Evolutionary conservation across 2,888 invertebrate species (phyloP).

Genomic region (Phengaris alcon): DNA sequence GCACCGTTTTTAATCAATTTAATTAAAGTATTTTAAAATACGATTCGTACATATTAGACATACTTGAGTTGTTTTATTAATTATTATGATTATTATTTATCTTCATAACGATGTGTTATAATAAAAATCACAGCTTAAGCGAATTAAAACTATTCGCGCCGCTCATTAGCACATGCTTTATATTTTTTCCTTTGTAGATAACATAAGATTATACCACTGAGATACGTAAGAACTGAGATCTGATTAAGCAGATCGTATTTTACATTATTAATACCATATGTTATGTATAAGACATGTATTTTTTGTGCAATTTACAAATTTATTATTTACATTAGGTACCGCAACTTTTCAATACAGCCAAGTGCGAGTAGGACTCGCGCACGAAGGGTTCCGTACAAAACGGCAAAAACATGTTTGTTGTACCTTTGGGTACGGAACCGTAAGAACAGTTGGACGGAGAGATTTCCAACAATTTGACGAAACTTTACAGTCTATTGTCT

Average conservation of each 20-base stretch:
- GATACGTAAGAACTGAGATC: neutral
- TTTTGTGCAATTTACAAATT: neutral
- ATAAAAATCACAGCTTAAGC: neutral
- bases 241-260: neutral
- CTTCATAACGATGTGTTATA: neutral
- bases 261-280: neutral
- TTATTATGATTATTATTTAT: neutral
- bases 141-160: neutral
- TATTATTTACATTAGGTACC: neutral
- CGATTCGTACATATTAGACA: neutral
- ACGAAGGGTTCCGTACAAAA: too few species aligned
- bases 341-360: neutral
- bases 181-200: neutral
- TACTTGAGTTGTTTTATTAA: neutral
- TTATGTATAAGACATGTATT: neutral
- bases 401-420: too few species aligned
- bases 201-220: conserved; percentile 5
- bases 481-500: neutral
- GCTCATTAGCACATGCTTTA: neutral
- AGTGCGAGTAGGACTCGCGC: too few species aligned
- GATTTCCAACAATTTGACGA: neutral
- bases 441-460: neutral
- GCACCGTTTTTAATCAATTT: neutral
- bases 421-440: too few species aligned
- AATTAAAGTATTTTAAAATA: neutral